Conservation (phyloP, 92 coral and sea anemone genomes). For the Galaxea fascicularis region DNA sequence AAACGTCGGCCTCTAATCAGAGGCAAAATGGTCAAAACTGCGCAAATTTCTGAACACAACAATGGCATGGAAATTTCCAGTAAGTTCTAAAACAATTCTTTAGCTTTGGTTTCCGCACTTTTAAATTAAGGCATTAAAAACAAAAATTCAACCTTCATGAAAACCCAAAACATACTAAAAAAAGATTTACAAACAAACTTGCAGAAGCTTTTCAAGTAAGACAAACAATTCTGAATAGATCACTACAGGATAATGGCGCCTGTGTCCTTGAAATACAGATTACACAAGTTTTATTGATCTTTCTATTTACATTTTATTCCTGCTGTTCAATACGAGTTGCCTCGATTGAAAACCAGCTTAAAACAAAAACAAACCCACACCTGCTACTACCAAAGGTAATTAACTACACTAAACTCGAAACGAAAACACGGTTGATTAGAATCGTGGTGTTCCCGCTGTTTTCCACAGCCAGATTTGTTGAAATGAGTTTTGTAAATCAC, state of each 20-base stretch:
- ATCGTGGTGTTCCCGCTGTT: too few relatives aligned
- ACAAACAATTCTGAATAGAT: neutral
- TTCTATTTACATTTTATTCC: slow-evolving; percentile 17
- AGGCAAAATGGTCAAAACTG: neutral
- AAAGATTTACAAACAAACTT: too few relatives aligned
- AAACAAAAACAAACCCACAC: slow-evolving; percentile 12
- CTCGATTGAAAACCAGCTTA: neutral
- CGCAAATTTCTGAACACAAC: neutral
- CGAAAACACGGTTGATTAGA: too few relatives aligned
- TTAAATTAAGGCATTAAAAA: neutral
- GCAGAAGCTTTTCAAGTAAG: neutral
- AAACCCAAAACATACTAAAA: neutral
- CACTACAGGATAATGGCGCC: neutral
- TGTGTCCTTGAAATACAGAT: neutral
- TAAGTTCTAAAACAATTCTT: neutral
- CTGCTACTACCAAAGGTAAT: slow-evolving; percentile 5
- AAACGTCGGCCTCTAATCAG: neutral
- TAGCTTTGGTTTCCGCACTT: neutral
- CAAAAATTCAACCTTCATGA: neutral
- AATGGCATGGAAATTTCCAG: neutral
- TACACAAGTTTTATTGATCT: slow-evolving; percentile 18
- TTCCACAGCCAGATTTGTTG: too few relatives aligned
- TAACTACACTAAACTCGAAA: neutral
- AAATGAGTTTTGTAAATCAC: too few relatives aligned
- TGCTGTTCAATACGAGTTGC: neutral